Percentiles rank a stretch among this genome's conserved stretches.
These are phyloP conservation scores for Lepeophtheirus nordmannii DNA, from an alignment of 2,888 invertebrate genomes.

Conservation along the genomic window DNA sequence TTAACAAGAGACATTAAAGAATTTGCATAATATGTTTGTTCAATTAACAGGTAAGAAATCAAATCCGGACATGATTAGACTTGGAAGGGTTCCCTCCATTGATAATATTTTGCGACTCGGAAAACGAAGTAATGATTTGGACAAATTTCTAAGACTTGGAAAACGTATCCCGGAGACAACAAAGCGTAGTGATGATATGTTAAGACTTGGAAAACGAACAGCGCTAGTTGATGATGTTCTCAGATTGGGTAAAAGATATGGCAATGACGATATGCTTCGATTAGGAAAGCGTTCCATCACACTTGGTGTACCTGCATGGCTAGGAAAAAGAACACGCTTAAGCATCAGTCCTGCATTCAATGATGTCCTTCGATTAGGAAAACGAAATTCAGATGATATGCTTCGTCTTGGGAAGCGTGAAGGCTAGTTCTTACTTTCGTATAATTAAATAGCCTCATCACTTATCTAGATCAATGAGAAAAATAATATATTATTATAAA, in stretches of 20 bases:
- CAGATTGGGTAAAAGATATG: not conserved
- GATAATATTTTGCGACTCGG: not conserved
- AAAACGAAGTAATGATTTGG: not conserved
- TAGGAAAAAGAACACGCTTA: not conserved
- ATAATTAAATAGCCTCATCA: too few species aligned
- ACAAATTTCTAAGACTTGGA: not conserved
- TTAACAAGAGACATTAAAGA: too few species aligned
- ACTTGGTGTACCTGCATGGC: not conserved
- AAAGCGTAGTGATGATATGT: not conserved
- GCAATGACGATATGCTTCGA: not conserved
- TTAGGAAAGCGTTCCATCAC: not conserved
- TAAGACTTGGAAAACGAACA: not conserved
- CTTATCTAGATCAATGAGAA: too few species aligned
- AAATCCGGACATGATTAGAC: not conserved
- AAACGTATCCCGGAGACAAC: not conserved
- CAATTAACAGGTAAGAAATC: not conserved
- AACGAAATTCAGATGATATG: not conserved
- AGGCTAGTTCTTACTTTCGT: not conserved
- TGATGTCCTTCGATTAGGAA: not conserved
- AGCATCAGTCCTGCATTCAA: not conserved
- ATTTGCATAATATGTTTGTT: too few species aligned
- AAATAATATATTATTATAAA: too few species aligned
- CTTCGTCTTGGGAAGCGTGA: constrained; percentile 2
- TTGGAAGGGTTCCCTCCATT: not conserved
- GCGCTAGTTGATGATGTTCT: not conserved